phyloP scores from a whole-genome alignment of 2,797 vertebrate genomes.

The Podarcis lilfordi region DNA sequence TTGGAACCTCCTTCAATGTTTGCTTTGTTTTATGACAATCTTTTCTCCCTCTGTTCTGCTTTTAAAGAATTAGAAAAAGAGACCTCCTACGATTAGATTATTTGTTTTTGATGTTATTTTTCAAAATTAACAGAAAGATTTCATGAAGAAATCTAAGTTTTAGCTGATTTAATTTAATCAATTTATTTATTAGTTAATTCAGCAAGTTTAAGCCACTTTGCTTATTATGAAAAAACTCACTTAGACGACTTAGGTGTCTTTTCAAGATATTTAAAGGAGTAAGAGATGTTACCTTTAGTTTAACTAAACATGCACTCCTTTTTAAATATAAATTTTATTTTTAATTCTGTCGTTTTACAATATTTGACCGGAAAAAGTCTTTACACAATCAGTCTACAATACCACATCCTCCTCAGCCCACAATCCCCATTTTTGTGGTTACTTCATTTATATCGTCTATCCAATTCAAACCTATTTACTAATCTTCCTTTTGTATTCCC shows the following conservation, averaged over 20 bases:
- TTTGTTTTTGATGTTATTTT: neutral
- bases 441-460: too few species aligned
- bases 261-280: neutral
- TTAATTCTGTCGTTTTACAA: too few species aligned
- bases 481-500: too few species aligned
- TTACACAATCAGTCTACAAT: too few species aligned
- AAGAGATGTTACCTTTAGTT: neutral
- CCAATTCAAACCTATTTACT: too few species aligned
- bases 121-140: neutral
- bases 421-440: too few species aligned
- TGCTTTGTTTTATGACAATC: conserved; percentile 35
- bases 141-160: neutral
- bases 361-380: too few species aligned
- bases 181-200: neutral
- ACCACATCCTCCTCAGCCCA: too few species aligned
- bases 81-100: neutral
- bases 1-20: conserved; percentile 36
- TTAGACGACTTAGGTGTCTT: neutral
- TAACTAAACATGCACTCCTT: neutral
- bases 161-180: neutral
- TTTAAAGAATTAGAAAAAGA: neutral
- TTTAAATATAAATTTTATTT: too few species aligned
- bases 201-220: neutral
- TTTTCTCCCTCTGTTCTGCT: conserved; percentile 30
- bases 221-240: neutral